Conservation (phyloP, 2,888 invertebrate species). For the Leptothorax acervorum region DNA sequence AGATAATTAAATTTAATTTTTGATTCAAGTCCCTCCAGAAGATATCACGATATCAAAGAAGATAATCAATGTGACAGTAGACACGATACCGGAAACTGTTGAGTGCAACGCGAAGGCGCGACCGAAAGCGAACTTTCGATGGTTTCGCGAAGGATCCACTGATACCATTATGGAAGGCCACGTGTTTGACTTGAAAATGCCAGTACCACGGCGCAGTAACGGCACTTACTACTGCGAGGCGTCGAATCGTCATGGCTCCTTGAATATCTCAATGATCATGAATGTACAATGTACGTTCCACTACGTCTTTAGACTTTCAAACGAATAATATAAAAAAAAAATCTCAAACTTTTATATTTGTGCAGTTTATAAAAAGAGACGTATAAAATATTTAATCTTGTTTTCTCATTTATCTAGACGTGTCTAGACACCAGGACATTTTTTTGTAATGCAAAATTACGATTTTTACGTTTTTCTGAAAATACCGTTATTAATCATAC, state of each 20-base stretch:
- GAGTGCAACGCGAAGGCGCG: constrained; percentile 89
- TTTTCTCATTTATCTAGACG: neutral
- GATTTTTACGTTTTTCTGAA: neutral
- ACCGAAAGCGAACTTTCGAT: constrained; percentile 91
- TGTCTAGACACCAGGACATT: too few species aligned
- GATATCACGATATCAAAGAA: constrained; percentile 91
- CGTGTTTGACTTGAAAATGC: constrained; percentile 89
- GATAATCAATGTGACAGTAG: constrained; percentile 87
- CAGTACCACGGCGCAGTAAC: constrained; percentile 90
- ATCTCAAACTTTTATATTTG: neutral
- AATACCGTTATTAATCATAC: neutral
- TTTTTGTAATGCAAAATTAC: neutral
- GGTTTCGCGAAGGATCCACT: constrained; percentile 89
- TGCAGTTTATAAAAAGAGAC: neutral
- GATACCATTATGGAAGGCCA: constrained; percentile 86
- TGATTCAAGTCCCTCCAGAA: constrained; percentile 91
- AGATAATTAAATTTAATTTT: neutral
- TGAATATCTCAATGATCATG: constrained; percentile 89
- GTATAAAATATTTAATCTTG: neutral
- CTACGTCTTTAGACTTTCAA: neutral
- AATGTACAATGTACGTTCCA: constrained; percentile 93
- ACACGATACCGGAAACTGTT: constrained; percentile 87
- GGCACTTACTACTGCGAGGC: constrained; percentile 94
- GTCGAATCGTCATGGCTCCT: constrained; percentile 92
- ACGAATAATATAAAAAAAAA: neutral